Evolutionary conservation across 2,888 invertebrate genomes (phyloP), one percentile per base, ranked within the genome.

Genomic region (Lithophane leautieri): DNA sequence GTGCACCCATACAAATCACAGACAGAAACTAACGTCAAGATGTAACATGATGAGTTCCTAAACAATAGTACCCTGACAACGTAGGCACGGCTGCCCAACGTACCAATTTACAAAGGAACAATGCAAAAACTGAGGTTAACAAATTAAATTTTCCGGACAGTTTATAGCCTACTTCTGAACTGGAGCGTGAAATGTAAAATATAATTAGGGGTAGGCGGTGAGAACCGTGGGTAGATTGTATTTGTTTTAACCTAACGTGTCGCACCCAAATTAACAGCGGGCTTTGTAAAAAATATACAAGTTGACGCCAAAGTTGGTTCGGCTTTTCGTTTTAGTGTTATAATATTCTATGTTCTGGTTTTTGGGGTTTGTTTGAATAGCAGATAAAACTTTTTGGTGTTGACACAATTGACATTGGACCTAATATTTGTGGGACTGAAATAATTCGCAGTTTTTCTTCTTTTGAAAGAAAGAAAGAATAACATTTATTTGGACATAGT

Each of bases 151-250:
- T 84, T 76, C 85, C 73, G 76, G 81, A 77, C 89, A 85, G 83
- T 87, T 87, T 83, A 72, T 76, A 80, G 78, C 78, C 78, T 79
- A 77, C 81, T 88, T 80, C 74, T 81, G 81, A 87, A 87, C 79
- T 85, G 79, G 78, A 78, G 85, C 78, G 87, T 88, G 87, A 88
- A 82, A 85, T 85, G 87, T 85, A 82, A 88, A 88, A 88, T 87
- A 87, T 85, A 87, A 87, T 87, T 83, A 85, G 79, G 70, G 78
- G 56, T 72, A 63, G 65, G 79, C 78, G 81, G 86, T 82, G 87
- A 65, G 72, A 87, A 80, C 61, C 78, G 81, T 66, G 81, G 79
- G 62, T 80, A 83, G 83, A 78, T 87, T 82, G 74, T 86, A 82
- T 84, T 84, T 86, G 79, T 79, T 79, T 78, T 77, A 71, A 78